Percentiles rank a stretch among this genome's conserved stretches.
Conservation (phyloP, 1,140 invertebrate genomes). For the Brachionus sp. region DNA sequence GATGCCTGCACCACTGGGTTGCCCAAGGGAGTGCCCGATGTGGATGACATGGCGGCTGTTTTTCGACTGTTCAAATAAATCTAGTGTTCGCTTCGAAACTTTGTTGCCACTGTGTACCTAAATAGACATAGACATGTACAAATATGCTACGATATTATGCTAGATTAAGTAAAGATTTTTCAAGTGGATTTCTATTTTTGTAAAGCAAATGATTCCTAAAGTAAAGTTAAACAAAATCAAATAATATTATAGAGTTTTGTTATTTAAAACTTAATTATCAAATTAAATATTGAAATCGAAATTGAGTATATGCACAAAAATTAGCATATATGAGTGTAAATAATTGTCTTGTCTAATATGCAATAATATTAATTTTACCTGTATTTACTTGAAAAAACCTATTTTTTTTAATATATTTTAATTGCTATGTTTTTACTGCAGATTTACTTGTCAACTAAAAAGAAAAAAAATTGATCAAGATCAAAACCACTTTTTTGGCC, state of each 20-base stretch:
- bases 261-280: slow-evolving; percentile 4
- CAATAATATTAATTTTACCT: too few species aligned
- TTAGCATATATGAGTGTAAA: background rate
- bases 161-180: background rate
- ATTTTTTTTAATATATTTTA: too few species aligned
- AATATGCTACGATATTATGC: background rate
- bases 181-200: background rate
- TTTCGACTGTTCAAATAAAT: background rate
- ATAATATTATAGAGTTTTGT: background rate
- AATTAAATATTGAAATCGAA: background rate
- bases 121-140: slow-evolving; percentile 22
- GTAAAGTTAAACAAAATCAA: background rate
- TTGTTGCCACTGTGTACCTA: background rate
- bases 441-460: too few species aligned
- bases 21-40: background rate
- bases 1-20: background rate
- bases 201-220: slow-evolving; percentile 3
- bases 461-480: too few species aligned
- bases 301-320: background rate
- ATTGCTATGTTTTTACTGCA: too few species aligned
- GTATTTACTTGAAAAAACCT: too few species aligned
- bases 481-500: too few species aligned
- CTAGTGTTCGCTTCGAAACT: background rate
- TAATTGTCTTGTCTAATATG: background rate
- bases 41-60: background rate